These are phyloP conservation scores for Enoplosus armatus DNA, from an alignment of 2,797 vertebrate species.

Conservation along the genomic window DNA sequence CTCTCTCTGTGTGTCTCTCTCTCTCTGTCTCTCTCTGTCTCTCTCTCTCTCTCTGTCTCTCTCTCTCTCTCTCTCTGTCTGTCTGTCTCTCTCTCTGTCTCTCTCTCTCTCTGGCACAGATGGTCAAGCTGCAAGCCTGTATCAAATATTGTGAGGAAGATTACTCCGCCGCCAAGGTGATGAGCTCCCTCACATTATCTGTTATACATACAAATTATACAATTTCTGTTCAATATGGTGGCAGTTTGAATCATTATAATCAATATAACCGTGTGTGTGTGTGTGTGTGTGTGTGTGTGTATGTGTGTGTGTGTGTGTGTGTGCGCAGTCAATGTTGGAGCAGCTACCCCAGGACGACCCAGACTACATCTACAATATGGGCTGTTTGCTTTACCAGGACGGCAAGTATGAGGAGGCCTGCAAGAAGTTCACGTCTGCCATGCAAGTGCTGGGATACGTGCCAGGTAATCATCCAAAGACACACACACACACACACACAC, in stretches of 20 bases:
- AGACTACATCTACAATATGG: slow-evolving; percentile 91
- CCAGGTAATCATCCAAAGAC: slow-evolving; percentile 83
- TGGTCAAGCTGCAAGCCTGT: slow-evolving; percentile 91
- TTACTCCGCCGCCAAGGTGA: slow-evolving; percentile 89
- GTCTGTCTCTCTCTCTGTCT: slow-evolving; percentile 22
- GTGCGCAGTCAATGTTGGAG: slow-evolving; percentile 89
- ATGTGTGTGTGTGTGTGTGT: slow-evolving; percentile 14
- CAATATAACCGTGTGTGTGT: too few species aligned
- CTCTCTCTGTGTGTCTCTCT: too few species aligned
- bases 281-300: slow-evolving; percentile 15
- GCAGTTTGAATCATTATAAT: slow-evolving; percentile 18
- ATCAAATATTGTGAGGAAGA: slow-evolving; percentile 95
- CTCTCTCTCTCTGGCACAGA: slow-evolving; percentile 72
- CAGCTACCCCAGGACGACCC: slow-evolving; percentile 89
- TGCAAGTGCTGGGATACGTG: slow-evolving; percentile 91
- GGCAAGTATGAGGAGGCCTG: slow-evolving; percentile 92
- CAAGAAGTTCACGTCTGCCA: slow-evolving; percentile 89
- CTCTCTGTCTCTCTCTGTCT: slow-evolving; percentile 14
- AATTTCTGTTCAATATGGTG: neutral
- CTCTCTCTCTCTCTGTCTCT: slow-evolving; percentile 27
- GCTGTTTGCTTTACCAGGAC: slow-evolving; percentile 94
- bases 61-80: slow-evolving; percentile 2
- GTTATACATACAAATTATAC: slow-evolving; percentile 4
- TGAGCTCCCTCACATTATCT: neutral
- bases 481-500: neutral